Evolutionary conservation across 2,888 invertebrate species (phyloP).

Genomic region (Hypomecis atomaria): DNA sequence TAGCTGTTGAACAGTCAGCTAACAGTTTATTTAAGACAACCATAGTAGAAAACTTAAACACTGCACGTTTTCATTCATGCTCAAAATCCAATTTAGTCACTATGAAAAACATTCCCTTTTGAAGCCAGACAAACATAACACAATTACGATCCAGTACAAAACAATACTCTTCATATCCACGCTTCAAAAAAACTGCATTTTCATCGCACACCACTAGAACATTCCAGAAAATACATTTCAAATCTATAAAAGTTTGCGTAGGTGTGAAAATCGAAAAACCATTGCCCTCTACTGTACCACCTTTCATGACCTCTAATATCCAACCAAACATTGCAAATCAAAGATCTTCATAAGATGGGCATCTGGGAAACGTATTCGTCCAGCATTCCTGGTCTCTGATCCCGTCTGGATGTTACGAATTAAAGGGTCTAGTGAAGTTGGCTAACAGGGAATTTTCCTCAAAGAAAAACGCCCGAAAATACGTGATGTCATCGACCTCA

Average conservation of each 20-base stretch:
- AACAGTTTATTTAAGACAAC: too few species aligned
- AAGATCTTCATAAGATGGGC: constrained; percentile 3
- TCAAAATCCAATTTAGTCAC: background rate
- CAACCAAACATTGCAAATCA: background rate
- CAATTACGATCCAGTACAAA: background rate
- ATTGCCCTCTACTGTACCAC: constrained; percentile 64
- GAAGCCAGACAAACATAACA: too few species aligned
- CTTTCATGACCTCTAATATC: constrained; percentile 41
- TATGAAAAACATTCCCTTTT: background rate
- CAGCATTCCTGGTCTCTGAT: constrained; percentile 50
- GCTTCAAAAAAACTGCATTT: constrained; percentile 16
- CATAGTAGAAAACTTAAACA: too few species aligned
- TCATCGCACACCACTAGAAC: constrained; percentile 30
- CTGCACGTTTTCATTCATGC: too few species aligned
- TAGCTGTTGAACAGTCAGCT: too few species aligned
- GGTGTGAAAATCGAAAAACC: constrained; percentile 61
- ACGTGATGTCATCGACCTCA: constrained; percentile 64
- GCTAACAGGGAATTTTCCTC: constrained; percentile 70
- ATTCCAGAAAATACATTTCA: constrained; percentile 43
- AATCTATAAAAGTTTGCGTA: constrained; percentile 47
- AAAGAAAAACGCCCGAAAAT: constrained; percentile 77
- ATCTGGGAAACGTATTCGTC: constrained; percentile 46
- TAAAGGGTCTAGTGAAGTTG: constrained; percentile 37
- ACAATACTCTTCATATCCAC: background rate
- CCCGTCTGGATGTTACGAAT: background rate